These are phyloP conservation scores for Aythya baeri DNA, from an alignment of 2,113 vertebrate species.

Conservation along the genomic window DNA sequence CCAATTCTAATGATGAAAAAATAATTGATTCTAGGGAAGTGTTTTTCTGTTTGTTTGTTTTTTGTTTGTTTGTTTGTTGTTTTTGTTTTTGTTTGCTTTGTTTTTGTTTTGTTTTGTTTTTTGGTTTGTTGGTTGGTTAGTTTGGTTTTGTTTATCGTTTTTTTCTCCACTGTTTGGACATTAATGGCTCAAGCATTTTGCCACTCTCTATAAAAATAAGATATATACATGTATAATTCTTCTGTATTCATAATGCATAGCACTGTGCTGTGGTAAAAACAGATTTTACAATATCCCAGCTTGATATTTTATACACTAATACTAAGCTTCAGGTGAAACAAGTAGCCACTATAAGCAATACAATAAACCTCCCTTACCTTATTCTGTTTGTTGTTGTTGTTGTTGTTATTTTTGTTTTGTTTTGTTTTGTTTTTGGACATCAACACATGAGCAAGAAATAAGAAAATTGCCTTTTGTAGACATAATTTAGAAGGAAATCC, in stretches of 20 bases:
- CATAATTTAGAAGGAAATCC: neutral
- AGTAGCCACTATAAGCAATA: neutral
- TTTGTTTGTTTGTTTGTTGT: accelerated
- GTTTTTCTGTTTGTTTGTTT: accelerated
- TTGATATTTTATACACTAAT: neutral
- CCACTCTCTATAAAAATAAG: neutral
- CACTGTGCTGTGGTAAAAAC: neutral
- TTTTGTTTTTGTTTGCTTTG: accelerated
- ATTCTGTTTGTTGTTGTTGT: neutral
- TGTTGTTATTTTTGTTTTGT: neutral
- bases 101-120: accelerated
- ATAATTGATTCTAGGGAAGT: neutral
- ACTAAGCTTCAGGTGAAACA: neutral
- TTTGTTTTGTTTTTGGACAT: neutral
- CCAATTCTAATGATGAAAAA: neutral
- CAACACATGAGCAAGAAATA: neutral
- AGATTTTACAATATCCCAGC: neutral
- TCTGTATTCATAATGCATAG: neutral
- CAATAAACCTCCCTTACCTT: neutral
- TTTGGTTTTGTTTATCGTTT: neutral
- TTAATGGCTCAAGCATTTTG: neutral
- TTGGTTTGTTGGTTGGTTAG: no score
- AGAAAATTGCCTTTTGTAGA: neutral
- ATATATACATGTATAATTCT: neutral
- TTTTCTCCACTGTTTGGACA: neutral